Evolutionary conservation across 2,797 vertebrate genomes (phyloP), one percentile per base, ranked within the genome.

Genomic region (Acanthiza pusilla): DNA sequence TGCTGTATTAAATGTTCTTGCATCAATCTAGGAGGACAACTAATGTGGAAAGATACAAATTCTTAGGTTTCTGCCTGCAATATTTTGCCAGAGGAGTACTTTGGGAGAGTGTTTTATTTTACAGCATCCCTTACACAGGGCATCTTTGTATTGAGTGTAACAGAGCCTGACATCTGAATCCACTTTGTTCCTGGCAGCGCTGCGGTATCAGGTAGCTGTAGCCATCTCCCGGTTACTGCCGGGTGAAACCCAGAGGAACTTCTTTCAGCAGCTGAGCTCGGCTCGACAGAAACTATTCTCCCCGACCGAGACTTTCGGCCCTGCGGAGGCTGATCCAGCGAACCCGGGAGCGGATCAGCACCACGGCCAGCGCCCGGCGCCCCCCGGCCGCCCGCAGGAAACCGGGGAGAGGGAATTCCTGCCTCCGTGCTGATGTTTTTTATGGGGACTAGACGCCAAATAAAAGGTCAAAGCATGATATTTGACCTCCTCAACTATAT

Each of bases 141-240:
- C 82, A 29, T 29, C 94, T 96, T 91, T 97, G 89, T 93, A 27
- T 27, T 53, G 91, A 76, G 67, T 96, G 96, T 83, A 93, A 68
- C 48, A 78, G 93, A 96, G 96, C 96, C 88, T 34, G 98, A 97
- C 95, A 98, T 70, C 91, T 82, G 98, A 98, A 97, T 97, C 98
- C 97, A 43, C 93, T 51, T 19, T 54, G 79, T 94, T 90, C 94
- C 95, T 89, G 75, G 96, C 96, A 97, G 98, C 80, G 70, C 93
- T 22, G 61, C 55, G 85, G 74, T 96, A 89, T 95, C 97, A 76
- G 97, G 96, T 99, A 95, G 93, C 96, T 54, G 97, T 94, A 96
- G 97, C 91, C 97, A 70, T 97, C 82, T 97, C 85, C 73, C 61
- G 11, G 89, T 98, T 98, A 97, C 98, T 7, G 68, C 90, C 42